Evolutionary conservation across 2,113 vertebrate genomes (phyloP), one percentile per base, ranked within the genome.

Genomic region (Paedocypris sp.): DNA sequence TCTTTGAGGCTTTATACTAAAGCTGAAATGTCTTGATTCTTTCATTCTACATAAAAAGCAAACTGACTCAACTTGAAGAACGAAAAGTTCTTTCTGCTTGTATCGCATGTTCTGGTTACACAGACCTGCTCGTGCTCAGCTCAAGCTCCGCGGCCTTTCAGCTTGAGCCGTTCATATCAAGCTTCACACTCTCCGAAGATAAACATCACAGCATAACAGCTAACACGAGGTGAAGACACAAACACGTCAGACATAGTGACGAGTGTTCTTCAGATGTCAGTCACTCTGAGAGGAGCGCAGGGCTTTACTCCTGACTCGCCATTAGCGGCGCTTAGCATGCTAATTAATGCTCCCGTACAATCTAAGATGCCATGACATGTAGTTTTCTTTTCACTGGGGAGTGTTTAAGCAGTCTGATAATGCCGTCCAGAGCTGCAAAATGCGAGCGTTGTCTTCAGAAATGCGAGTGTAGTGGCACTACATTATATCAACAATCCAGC

Each of bases 81-180:
- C n/a, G n/a, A n/a, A n/a, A n/a, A n/a, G n/a, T n/a, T n/a, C n/a
- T n/a, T n/a, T n/a, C n/a, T n/a, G n/a, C n/a, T n/a, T n/a, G n/a
- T n/a, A n/a, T n/a, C n/a, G n/a, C n/a, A n/a, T n/a, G n/a, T n/a
- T n/a, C n/a, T n/a, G n/a, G n/a, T n/a, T n/a, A n/a, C n/a, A n/a
- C n/a, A n/a, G n/a, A n/a, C n/a, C n/a, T n/a, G n/a, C n/a, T n/a
- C n/a, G n/a, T n/a, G n/a, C n/a, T n/a, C n/a, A n/a, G n/a, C n/a
- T n/a, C n/a, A n/a, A n/a, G n/a, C n/a, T 41, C 67, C 69, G 58
- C 62, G 69, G 75, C 76, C 79, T 75, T 61, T 70, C 74, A 81
- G 66, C 79, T 83, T n/a, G n/a, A n/a, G 77, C 77, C 75, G 76
- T 80, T 78, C 82, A 77, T 74, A 77, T 80, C 76, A 76, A 36